These are phyloP conservation scores for Papilio aristodemus DNA, from an alignment of 1,140 invertebrate genomes.

Conservation along the genomic window DNA sequence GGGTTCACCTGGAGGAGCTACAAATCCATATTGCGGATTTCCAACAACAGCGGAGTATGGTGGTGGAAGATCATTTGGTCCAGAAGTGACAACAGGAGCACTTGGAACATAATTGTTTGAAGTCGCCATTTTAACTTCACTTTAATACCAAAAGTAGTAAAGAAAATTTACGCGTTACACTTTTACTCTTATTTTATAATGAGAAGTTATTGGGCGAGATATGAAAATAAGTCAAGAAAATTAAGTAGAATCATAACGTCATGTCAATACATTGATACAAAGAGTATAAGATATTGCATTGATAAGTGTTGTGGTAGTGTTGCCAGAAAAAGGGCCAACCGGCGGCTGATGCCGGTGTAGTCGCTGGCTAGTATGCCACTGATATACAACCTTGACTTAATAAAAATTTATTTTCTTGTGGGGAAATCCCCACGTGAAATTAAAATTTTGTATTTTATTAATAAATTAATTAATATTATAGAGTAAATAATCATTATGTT, in stretches of 20 bases:
- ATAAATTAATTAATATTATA: too few species aligned
- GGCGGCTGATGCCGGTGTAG: too few species aligned
- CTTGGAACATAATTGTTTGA: slow-evolving; percentile 37
- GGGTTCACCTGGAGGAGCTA: slow-evolving; percentile 47
- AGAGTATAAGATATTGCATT: too few species aligned
- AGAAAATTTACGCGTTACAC: neutral
- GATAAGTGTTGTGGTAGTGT: slow-evolving; percentile 4
- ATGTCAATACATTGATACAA: slow-evolving; percentile 14
- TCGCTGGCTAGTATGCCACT: too few species aligned
- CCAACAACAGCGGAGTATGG: slow-evolving; percentile 71
- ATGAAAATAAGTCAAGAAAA: slow-evolving; percentile 7
- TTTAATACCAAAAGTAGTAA: slow-evolving; percentile 13
- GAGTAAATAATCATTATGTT: too few species aligned
- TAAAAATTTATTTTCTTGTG: too few species aligned
- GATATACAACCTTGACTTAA: too few species aligned
- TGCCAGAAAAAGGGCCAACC: too few species aligned
- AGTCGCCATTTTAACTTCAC: slow-evolving; percentile 23
- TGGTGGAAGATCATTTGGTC: slow-evolving; percentile 69
- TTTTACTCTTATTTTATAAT: neutral
- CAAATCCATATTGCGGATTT: slow-evolving; percentile 69
- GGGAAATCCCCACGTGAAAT: too few species aligned
- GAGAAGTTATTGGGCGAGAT: neutral
- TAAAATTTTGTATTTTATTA: too few species aligned
- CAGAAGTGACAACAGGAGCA: slow-evolving; percentile 40
- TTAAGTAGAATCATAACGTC: slow-evolving; percentile 15